Evolutionary conservation across 2,797 vertebrate species (phyloP).

Genomic region (Uromys caudimaculatus): DNA sequence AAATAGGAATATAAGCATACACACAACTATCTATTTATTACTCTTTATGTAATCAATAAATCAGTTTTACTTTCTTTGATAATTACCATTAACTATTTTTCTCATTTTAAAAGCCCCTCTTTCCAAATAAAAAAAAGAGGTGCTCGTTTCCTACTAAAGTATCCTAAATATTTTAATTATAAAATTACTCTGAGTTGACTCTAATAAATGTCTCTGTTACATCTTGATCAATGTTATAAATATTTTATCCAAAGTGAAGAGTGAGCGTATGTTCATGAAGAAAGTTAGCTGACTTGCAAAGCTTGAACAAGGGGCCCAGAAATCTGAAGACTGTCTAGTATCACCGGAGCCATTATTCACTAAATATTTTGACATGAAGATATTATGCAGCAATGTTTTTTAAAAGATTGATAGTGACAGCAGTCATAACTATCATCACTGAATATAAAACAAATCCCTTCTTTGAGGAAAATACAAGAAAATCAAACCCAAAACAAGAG

Average conservation of each 20-base stretch:
- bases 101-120: background rate
- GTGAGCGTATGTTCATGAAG: background rate
- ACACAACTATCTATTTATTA: background rate
- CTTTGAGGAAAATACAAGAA: background rate
- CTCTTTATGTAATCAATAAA: background rate
- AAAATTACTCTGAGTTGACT: conserved; percentile 32
- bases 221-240: background rate
- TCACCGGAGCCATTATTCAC: background rate
- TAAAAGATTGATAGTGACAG: background rate
- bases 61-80: background rate
- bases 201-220: conserved; percentile 24
- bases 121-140: background rate
- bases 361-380: background rate
- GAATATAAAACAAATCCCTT: background rate
- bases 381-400: background rate
- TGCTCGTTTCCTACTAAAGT: conserved; percentile 7
- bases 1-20: background rate
- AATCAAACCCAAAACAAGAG: conserved; percentile 22
- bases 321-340: background rate
- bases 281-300: background rate
- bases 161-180: conserved; percentile 20
- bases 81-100: background rate
- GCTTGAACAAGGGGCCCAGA: background rate
- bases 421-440: background rate
- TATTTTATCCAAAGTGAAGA: conserved; percentile 25